Conservation (phyloP, 2,888 invertebrate genomes). For the Caenorhabditis auriculariae region DNA sequence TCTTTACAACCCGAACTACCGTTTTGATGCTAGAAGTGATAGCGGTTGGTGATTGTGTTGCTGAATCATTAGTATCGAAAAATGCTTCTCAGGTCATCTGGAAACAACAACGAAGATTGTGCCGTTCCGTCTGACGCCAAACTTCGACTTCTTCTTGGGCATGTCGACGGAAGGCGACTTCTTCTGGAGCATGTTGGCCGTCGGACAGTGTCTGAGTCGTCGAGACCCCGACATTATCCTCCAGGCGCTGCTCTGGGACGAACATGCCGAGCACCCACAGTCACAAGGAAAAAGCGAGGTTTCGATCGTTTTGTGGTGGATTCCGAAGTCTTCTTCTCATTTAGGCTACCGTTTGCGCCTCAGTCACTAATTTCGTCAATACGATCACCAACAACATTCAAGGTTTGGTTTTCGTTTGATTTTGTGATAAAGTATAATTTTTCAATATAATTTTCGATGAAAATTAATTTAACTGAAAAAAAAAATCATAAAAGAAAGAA, state of each 20-base stretch:
- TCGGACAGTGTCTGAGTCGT: slow-evolving; percentile 20
- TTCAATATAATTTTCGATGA: not conserved
- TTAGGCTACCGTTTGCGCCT: too few relatives aligned
- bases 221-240: slow-evolving; percentile 24
- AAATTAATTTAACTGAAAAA: not conserved
- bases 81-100: too few relatives aligned
- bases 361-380: not conserved
- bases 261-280: slow-evolving; percentile 18
- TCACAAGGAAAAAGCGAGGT: too few relatives aligned
- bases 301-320: too few relatives aligned
- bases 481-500: not conserved
- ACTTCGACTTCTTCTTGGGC: slow-evolving; percentile 25
- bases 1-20: slow-evolving; percentile 24
- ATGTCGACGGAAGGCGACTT: slow-evolving; percentile 32
- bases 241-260: slow-evolving; percentile 32
- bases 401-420: not conserved
- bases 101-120: too few relatives aligned
- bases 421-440: not conserved
- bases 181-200: slow-evolving; percentile 28
- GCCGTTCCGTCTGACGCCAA: slow-evolving; percentile 36
- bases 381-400: not conserved
- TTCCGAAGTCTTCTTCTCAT: too few relatives aligned
- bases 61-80: not conserved
- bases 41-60: not conserved
- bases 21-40: slow-evolving; percentile 11